These are phyloP conservation scores for Drosophila yooni DNA, from an alignment of 2,888 invertebrate genomes.

Conservation along the genomic window DNA sequence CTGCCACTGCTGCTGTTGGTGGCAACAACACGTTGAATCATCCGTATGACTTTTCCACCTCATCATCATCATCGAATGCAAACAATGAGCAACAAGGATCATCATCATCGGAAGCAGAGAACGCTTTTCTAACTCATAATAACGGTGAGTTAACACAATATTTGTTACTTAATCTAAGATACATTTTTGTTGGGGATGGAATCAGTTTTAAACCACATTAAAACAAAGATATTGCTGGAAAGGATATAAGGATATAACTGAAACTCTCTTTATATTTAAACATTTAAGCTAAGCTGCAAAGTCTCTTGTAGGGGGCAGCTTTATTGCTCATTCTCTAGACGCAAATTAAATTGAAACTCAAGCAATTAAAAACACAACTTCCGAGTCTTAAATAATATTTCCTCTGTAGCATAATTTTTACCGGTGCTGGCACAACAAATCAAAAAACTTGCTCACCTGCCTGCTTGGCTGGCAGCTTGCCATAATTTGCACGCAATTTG, in stretches of 20 bases:
- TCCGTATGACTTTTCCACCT: conserved; percentile 83
- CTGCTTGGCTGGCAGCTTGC: conserved; percentile 84
- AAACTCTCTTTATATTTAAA: background rate
- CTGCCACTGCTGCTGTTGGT: conserved; percentile 66
- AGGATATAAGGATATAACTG: no score
- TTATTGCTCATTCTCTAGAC: background rate
- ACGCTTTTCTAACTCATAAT: conserved; percentile 88
- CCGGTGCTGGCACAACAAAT: conserved; percentile 44
- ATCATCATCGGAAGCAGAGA: conserved; percentile 87
- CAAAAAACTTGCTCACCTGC: conserved; percentile 65
- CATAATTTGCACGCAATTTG: conserved; percentile 85
- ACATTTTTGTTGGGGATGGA: background rate
- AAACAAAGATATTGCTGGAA: background rate
- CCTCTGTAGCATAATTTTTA: conserved; percentile 39
- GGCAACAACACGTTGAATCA: conserved; percentile 68
- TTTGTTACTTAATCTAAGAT: background rate
- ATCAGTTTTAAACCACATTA: background rate
- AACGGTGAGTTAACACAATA: conserved; percentile 70
- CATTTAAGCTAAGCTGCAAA: background rate
- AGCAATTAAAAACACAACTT: conserved; percentile 72
- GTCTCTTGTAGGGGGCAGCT: background rate
- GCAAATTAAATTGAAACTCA: conserved; percentile 66
- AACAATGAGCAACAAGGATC: conserved; percentile 83
- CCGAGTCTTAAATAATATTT: conserved; percentile 61
- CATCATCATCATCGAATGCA: conserved; percentile 75